Base-by-base conservation (phyloP, 2,113 vertebrate species). In the Nothocercus julius region DNA sequence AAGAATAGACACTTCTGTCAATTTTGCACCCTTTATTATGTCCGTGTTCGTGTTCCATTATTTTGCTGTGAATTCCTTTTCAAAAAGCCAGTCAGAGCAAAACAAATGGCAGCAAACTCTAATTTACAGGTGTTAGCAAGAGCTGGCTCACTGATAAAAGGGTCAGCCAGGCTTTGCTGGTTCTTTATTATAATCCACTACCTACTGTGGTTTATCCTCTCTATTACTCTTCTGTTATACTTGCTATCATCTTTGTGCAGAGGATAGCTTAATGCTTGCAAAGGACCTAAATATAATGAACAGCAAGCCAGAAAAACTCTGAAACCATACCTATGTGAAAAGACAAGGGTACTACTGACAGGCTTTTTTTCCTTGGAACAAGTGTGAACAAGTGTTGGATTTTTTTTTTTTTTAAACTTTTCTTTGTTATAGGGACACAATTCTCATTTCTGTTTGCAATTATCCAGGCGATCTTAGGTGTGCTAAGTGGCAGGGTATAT, bases 181-280 rank as follows among this genome's bases (percentile, higher is more conserved):
- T 53, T 93, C 45, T 38, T 95, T 85, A 24, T 82, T 85, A 61
- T 82, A 87, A 93, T 92, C 73, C 51, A 32, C 54, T 93, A 40
- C 22, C 56, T 51, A 30, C 62, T 69, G 13, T 89, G 73, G 64
- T 91, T 95, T 93, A 86, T 89, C 54, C 13, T 49, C 24, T 80
- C 44, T 85, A 63, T n/a, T 78, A 56, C 73, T 86, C 21, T 81
- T 91, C 61, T 95, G 34, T 81, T 95, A 44, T 25, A 49, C 40
- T 92, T 88, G 34, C 56, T 86, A 42, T 83, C 73, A 89, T 86
- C 54, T 92, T 76, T 76, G 40, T 83, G 72, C 36, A 95, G 72
- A 64, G 89, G 25, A 93, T 83, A 69, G 53, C 21, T 94, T 86
- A 90, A 86, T 74, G 85, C 80, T 95, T 91, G 20, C 62, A 78